Conservation (phyloP, 2,888 invertebrate genomes). For the Rhingia campestris region DNA sequence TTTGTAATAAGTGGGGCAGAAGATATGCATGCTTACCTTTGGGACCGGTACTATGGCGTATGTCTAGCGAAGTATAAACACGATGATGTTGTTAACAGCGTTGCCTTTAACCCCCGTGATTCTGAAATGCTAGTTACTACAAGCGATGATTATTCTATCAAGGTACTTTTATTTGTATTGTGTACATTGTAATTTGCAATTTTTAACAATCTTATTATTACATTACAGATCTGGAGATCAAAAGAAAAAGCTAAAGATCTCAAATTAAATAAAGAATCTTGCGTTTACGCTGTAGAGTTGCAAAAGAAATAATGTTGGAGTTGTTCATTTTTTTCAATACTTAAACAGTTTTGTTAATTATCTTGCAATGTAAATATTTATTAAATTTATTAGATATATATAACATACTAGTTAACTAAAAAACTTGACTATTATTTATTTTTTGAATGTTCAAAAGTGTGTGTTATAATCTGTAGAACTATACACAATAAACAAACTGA, state of each 20-base stretch:
- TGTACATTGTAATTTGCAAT: background rate
- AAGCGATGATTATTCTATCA: conserved; percentile 91
- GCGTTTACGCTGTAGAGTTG: conserved; percentile 40
- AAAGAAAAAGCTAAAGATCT: conserved; percentile 77
- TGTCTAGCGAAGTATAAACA: conserved; percentile 90
- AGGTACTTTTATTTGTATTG: conserved; percentile 85
- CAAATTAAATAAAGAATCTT: conserved; percentile 20
- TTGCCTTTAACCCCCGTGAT: conserved; percentile 92
- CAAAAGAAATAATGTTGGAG: conserved; percentile 20
- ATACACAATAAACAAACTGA: no score
- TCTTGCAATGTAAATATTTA: conserved; percentile 35
- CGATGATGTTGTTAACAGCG: conserved; percentile 91
- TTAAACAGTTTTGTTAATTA: conserved; percentile 12
- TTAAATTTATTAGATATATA: conserved; percentile 23
- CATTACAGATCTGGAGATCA: conserved; percentile 79
- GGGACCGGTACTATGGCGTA: conserved; percentile 93
- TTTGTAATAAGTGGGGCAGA: conserved; percentile 88
- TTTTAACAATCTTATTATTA: no score
- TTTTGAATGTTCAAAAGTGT: no score
- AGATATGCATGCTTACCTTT: conserved; percentile 91
- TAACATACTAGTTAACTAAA: conserved; percentile 8
- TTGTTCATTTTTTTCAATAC: conserved; percentile 13
- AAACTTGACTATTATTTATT: no score
- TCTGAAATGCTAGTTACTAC: conserved; percentile 92
- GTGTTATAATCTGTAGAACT: no score